Evolutionary conservation across 2,797 vertebrate genomes (phyloP).

Genomic region (Galagoides demidoff): DNA sequence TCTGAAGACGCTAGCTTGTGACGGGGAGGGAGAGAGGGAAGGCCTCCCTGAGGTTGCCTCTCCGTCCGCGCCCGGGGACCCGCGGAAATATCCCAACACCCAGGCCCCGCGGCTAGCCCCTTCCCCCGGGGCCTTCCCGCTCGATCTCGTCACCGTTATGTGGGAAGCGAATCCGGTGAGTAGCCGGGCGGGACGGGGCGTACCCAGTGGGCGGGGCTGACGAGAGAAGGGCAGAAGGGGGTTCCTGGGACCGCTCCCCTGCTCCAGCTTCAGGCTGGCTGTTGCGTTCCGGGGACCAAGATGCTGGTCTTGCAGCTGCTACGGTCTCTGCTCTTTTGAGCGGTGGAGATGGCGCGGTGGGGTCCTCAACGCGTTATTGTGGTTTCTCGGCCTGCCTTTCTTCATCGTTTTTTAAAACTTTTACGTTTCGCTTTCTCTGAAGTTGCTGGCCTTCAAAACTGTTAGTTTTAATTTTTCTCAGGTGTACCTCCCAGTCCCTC

Average conservation of each 20-base stretch:
- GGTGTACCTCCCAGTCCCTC: neutral
- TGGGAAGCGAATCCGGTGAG: constrained; percentile 82
- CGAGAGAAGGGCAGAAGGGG: constrained; percentile 7
- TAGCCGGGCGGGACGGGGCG: constrained; percentile 71
- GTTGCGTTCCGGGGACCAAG: neutral
- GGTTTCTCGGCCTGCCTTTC: neutral
- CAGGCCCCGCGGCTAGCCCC: neutral
- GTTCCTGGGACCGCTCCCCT: neutral
- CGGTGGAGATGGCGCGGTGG: neutral
- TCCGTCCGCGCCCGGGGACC: neutral
- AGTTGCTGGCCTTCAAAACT: neutral
- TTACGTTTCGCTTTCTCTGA: neutral
- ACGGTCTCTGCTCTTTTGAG: neutral
- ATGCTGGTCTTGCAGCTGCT: neutral
- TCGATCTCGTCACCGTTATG: constrained; percentile 74
- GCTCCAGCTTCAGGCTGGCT: neutral
- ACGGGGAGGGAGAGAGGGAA: constrained; percentile 39
- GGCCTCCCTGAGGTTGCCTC: neutral
- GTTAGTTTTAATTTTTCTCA: neutral
- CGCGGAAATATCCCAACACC: neutral
- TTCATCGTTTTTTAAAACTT: neutral
- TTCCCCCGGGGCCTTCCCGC: constrained; percentile 65
- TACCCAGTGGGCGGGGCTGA: constrained; percentile 70
- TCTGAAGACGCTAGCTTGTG: constrained; percentile 46
- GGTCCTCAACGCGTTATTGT: neutral